Evolutionary conservation across 2,888 invertebrate species (phyloP).

Genomic region (Mylabris sibirica): DNA sequence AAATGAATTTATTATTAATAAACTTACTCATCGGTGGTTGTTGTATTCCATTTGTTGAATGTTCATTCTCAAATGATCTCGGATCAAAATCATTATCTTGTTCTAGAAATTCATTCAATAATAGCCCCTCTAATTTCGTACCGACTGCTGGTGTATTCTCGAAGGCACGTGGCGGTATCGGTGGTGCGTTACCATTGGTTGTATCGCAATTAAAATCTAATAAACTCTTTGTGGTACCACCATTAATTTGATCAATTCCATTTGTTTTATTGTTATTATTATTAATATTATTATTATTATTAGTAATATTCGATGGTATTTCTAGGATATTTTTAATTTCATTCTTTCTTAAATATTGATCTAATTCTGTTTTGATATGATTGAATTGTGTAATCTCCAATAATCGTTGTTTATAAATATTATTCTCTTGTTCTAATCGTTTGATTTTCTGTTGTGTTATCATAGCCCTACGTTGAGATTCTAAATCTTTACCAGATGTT

Average conservation of each 20-base stretch:
- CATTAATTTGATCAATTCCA: constrained; percentile 39
- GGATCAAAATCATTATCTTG: constrained; percentile 88
- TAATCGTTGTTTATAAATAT: constrained; percentile 81
- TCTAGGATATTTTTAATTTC: constrained; percentile 65
- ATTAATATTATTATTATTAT: constrained; percentile 42
- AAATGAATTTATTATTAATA: too few relatives aligned
- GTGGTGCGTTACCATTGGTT: constrained; percentile 59
- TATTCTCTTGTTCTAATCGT: constrained; percentile 85
- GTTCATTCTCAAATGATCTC: constrained; percentile 77
- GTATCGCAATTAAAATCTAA: constrained; percentile 54
- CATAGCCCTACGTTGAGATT: constrained; percentile 80
- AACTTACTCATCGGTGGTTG: constrained; percentile 76
- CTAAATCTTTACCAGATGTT: constrained; percentile 88
- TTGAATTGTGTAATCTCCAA: constrained; percentile 68
- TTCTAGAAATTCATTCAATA: constrained; percentile 79
- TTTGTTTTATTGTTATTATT: constrained; percentile 38
- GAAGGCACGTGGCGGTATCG: constrained; percentile 63
- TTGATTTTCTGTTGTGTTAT: constrained; percentile 86
- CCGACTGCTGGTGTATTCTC: constrained; percentile 71
- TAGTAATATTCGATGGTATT: constrained; percentile 56
- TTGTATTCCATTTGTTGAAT: constrained; percentile 55
- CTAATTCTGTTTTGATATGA: constrained; percentile 64
- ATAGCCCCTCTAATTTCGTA: constrained; percentile 78
- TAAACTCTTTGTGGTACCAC: constrained; percentile 47
- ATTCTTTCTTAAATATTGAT: constrained; percentile 63